A percentile compares a stretch with the other conserved stretches of the same genome.
Evolutionary conservation across 2,797 vertebrate species (phyloP).

Genomic region (Lagocephalus sceleratus): DNA sequence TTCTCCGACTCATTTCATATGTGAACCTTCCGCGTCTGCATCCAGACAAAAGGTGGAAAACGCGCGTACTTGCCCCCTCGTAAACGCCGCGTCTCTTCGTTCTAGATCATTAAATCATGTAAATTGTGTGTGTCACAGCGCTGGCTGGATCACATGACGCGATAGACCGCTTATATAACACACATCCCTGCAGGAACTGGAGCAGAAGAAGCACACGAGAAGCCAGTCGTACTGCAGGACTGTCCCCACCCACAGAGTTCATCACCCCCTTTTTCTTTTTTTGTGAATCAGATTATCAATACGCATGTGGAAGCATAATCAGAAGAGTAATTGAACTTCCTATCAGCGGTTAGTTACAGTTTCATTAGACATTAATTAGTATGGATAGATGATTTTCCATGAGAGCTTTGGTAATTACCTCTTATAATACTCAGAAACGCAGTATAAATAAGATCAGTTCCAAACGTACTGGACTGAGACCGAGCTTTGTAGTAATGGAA

Average conservation of each 20-base stretch:
- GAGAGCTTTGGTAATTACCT: constrained; percentile 61
- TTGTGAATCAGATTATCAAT: constrained; percentile 20
- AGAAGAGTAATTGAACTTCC: constrained; percentile 49
- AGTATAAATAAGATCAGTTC: constrained; percentile 56
- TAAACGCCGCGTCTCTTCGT: constrained; percentile 1
- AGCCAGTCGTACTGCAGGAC: constrained; percentile 23
- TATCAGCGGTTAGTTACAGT: constrained; percentile 52
- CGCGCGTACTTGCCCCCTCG: not conserved
- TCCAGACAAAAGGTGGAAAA: not conserved
- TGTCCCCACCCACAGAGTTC: constrained; percentile 19
- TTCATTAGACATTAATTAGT: constrained; percentile 68
- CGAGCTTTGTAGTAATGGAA: constrained; percentile 27
- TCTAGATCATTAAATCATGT: not conserved
- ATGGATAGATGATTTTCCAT: constrained; percentile 59
- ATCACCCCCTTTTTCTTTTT: constrained; percentile 20
- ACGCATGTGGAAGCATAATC: constrained; percentile 42
- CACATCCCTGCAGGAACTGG: constrained; percentile 56
- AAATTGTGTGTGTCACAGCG: constrained; percentile 17
- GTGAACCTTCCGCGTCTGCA: not conserved
- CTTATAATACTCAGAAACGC: constrained; percentile 53
- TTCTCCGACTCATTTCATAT: not conserved
- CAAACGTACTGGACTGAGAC: constrained; percentile 39
- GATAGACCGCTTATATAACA: constrained; percentile 65
- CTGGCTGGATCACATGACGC: constrained; percentile 49
- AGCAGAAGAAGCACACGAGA: constrained; percentile 58